A percentile compares a stretch with the other conserved stretches of the same genome.
Evolutionary conservation across 1,140 invertebrate genomes (phyloP).

Genomic region (Meloidogyne chitwoodi): DNA sequence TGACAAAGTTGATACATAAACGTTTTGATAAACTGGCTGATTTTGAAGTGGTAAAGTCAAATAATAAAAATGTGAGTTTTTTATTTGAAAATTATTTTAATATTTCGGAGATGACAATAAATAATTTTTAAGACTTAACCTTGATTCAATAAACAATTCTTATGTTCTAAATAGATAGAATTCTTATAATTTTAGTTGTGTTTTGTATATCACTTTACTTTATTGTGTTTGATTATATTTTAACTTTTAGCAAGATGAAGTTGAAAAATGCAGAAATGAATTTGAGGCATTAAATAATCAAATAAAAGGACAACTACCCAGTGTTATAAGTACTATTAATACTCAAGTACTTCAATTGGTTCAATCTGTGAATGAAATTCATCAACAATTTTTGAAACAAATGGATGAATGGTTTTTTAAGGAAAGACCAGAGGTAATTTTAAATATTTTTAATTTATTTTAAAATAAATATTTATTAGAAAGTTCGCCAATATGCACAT

Average conservation of each 20-base stretch:
- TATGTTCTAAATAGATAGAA: too few species aligned
- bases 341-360: slow-evolving; percentile 23
- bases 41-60: slow-evolving; percentile 35
- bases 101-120: neutral
- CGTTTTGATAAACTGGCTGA: slow-evolving; percentile 48
- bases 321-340: slow-evolving; percentile 37
- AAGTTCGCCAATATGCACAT: slow-evolving; percentile 10
- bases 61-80: slow-evolving; percentile 28
- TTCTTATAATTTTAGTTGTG: too few species aligned
- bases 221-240: too few species aligned
- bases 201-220: too few species aligned
- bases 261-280: slow-evolving; percentile 35
- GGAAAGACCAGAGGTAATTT: slow-evolving; percentile 38
- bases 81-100: too few species aligned
- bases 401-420: slow-evolving; percentile 29
- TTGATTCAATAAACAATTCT: too few species aligned
- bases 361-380: slow-evolving; percentile 27
- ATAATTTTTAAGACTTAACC: neutral
- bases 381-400: slow-evolving; percentile 20
- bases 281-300: slow-evolving; percentile 45
- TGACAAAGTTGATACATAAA: slow-evolving; percentile 49
- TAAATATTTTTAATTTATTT: neutral
- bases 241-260: slow-evolving; percentile 27
- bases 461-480: neutral
- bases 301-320: slow-evolving; percentile 33